phyloP scores from a whole-genome alignment of 2,888 invertebrate genomes.

The Erebia epiphron region DNA sequence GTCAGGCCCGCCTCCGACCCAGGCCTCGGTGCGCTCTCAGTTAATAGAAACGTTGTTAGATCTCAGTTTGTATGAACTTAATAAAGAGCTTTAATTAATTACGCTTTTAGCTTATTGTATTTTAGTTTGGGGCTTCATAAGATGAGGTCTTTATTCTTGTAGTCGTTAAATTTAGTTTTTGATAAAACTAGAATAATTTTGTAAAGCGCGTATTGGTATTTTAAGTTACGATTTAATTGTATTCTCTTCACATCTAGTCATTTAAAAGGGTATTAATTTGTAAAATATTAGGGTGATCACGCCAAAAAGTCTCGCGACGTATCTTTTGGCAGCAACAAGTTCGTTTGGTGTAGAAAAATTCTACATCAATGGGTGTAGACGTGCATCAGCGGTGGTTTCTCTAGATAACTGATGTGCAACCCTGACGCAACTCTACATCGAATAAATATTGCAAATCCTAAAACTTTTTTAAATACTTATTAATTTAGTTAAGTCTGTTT shows the following conservation, averaged over 20 bases:
- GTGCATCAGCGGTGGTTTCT: background rate
- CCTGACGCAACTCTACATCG: too few species aligned
- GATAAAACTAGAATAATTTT: background rate
- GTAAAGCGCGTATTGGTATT: background rate
- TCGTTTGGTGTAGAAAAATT: background rate
- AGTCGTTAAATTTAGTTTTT: background rate
- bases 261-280: background rate
- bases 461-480: too few species aligned
- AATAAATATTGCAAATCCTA: too few species aligned
- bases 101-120: slow-evolving; percentile 37
- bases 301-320: background rate
- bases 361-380: too few species aligned
- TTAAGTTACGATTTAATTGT: background rate
- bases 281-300: background rate
- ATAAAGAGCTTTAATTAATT: slow-evolving; percentile 57
- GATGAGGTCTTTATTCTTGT: background rate
- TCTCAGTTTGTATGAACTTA: slow-evolving; percentile 71
- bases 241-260: background rate
- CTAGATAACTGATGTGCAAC: too few species aligned
- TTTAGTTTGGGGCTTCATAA: slow-evolving; percentile 10
- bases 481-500: background rate
- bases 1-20: slow-evolving; percentile 75
- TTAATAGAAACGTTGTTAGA: slow-evolving; percentile 69
- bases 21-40: slow-evolving; percentile 76
- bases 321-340: background rate